Evolutionary conservation across 2,113 vertebrate species (phyloP), one percentile per base, ranked within the genome.

Genomic region (Panthera leo): DNA sequence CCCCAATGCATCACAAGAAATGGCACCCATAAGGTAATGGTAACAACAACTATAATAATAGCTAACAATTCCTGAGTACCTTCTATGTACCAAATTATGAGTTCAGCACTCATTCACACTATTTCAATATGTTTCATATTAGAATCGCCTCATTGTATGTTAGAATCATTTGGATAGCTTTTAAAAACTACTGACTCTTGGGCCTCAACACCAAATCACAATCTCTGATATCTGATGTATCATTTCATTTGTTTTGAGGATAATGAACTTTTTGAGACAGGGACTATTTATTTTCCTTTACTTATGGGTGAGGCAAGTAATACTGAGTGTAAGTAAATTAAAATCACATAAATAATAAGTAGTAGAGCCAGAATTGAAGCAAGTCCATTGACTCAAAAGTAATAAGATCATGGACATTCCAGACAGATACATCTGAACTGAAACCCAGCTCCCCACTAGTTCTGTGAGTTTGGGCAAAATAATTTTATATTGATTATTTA

Each of bases 1-100:
- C 4, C 68, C 15, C 89, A 97, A 83, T 84, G 14, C 63, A 93
- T 25, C 14, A 84, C 2, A 93, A 21, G 25, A 91, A 82, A 76
- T 63, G n/a, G 34, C 34, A 94, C 12, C 27, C 18, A 45, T 45
- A 65, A 92, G 48, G 4, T 86, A 83, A 92, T 78, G n/a, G 21
- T 70, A 83, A 88, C 6, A 85, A 39, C 5, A 92, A 79, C 27
- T 68, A 45, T 4, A 84, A 53, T 27, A 85, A 39, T 58, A 91
- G 3, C n/a, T 68, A 96, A 95, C 14, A 67, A 96, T 63, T 93
- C 95, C 67, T 94, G n/a, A 92, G 34, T 19, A 75, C 10, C 70
- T 73, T 55, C 21, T 78, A 29, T 78, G 16, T 29, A 91, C 2
- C 76, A 89, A 85, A 85, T 89, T 89, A 21, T 55, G 61, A 90